Evolutionary conservation across 2,888 invertebrate genomes (phyloP).

Genomic region (Agonum fuliginosum): DNA sequence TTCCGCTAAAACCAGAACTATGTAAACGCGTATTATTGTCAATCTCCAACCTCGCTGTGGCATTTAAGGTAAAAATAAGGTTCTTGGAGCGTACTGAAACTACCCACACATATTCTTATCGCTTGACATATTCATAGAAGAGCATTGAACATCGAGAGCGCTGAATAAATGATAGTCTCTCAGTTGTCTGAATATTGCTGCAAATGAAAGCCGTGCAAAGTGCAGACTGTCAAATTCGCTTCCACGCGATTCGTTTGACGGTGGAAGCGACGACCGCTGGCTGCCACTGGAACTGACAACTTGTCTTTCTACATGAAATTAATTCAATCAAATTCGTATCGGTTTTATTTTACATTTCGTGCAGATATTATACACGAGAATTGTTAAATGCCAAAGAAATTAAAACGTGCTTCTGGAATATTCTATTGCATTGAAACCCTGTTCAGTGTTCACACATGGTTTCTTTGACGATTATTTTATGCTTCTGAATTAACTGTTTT

Average conservation of each 20-base stretch:
- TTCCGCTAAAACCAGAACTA: too few species aligned
- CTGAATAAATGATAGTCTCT: conserved; percentile 41
- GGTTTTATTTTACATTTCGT: too few species aligned
- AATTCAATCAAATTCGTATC: conserved; percentile 12
- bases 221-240: conserved; percentile 30
- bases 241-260: conserved; percentile 13
- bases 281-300: conserved; percentile 9
- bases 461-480: too few species aligned
- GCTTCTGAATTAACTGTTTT: too few species aligned
- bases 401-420: too few species aligned
- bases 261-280: conserved; percentile 18
- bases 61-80: background rate
- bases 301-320: background rate
- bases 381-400: too few species aligned
- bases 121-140: conserved; percentile 21
- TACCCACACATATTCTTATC: background rate
- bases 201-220: background rate
- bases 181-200: conserved; percentile 13
- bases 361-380: too few species aligned
- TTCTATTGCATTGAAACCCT: too few species aligned
- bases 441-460: too few species aligned
- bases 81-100: background rate
- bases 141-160: conserved; percentile 15
- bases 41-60: too few species aligned
- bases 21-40: too few species aligned